These are phyloP conservation scores for Macquaria ambigua DNA, from an alignment of 2,113 vertebrate species.

Conservation along the genomic window DNA sequence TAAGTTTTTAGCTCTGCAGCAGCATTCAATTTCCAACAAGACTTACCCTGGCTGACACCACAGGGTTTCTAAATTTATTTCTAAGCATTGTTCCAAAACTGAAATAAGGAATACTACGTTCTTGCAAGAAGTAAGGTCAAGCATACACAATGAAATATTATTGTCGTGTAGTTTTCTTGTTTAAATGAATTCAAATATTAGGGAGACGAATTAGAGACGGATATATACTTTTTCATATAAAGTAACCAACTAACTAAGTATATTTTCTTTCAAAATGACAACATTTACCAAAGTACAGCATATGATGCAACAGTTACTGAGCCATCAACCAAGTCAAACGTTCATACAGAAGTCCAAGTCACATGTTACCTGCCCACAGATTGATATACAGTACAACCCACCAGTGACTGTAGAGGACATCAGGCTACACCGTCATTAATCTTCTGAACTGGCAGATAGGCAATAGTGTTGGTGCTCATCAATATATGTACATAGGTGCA, in stretches of 20 bases:
- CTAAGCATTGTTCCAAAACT: background rate
- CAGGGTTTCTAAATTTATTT: conserved; percentile 34
- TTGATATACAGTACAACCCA: conserved; percentile 47
- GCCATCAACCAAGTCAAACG: conserved; percentile 17
- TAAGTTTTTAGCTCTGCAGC: conserved; percentile 24
- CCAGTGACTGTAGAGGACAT: conserved; percentile 33
- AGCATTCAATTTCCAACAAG: conserved; percentile 37
- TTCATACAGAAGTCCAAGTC: conserved; percentile 31
- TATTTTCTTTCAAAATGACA: background rate
- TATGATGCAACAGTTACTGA: conserved; percentile 9
- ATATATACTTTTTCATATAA: background rate
- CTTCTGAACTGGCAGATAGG: conserved; percentile 37
- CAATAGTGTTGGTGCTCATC: background rate
- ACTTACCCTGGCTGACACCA: conserved; percentile 24
- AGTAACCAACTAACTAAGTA: background rate
- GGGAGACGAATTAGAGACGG: background rate
- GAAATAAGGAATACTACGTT: conserved; percentile 18
- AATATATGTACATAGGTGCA: background rate
- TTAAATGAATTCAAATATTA: background rate
- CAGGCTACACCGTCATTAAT: conserved; percentile 39
- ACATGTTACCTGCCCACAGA: conserved; percentile 38
- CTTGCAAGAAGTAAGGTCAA: background rate
- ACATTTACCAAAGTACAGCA: background rate
- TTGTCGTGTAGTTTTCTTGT: background rate
- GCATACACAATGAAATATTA: conserved; percentile 9